Percentiles rank a stretch among this genome's conserved stretches.
These are phyloP conservation scores for Galerucella pusilla DNA, from an alignment of 2,888 invertebrate species.

Conservation along the genomic window DNA sequence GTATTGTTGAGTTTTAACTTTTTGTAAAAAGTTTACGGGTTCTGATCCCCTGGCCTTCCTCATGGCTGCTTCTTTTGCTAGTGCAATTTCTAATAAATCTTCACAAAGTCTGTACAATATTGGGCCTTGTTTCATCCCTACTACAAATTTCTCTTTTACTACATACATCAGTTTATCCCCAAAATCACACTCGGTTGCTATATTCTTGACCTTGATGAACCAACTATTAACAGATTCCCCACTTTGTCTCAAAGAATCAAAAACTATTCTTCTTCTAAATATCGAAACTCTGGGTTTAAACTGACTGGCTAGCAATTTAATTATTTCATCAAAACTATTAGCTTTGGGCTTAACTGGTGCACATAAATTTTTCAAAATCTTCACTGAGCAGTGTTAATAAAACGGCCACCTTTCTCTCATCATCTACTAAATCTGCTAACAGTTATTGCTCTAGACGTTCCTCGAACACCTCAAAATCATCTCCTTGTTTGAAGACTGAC, in stretches of 20 bases:
- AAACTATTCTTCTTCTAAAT: slow-evolving; percentile 40
- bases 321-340: slow-evolving; percentile 13
- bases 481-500: neutral
- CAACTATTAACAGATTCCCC: slow-evolving; percentile 39
- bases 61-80: no score
- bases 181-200: slow-evolving; percentile 43
- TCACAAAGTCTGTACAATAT: slow-evolving; percentile 34
- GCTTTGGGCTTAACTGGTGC: slow-evolving; percentile 34
- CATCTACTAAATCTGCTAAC: slow-evolving; percentile 33
- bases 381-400: slow-evolving; percentile 30
- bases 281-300: slow-evolving; percentile 35
- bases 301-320: slow-evolving; percentile 15
- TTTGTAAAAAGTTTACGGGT: no score
- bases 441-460: slow-evolving; percentile 28
- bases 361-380: slow-evolving; percentile 38
- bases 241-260: slow-evolving; percentile 41
- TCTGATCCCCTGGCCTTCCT: no score
- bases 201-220: slow-evolving; percentile 40
- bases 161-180: neutral
- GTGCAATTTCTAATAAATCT: neutral
- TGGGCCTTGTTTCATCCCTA: slow-evolving; percentile 26
- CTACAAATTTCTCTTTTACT: slow-evolving; percentile 32
- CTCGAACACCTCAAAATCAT: neutral
- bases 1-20: no score
- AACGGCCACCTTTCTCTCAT: slow-evolving; percentile 35